Evolutionary conservation across 1,140 invertebrate species (phyloP).

Genomic region (Dendrolimus kikuchii): DNA sequence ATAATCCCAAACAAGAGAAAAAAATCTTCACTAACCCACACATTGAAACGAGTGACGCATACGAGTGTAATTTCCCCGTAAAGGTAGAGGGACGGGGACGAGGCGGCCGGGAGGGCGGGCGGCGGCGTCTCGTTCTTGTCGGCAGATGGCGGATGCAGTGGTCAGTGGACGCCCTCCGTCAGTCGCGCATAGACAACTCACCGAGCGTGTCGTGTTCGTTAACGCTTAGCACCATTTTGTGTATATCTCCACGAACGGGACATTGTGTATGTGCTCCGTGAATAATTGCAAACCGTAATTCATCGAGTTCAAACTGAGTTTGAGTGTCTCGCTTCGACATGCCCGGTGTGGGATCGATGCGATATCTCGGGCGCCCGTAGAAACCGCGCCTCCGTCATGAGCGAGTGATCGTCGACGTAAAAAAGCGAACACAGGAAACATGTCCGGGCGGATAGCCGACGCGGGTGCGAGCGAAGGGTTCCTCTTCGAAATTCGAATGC

Average conservation of each 20-base stretch:
- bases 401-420: constrained; percentile 68
- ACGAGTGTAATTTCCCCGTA: constrained; percentile 28
- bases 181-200: constrained; percentile 68
- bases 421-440: constrained; percentile 71
- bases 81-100: constrained; percentile 28
- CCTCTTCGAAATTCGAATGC: constrained; percentile 71
- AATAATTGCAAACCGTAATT: constrained; percentile 49
- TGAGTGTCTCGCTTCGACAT: constrained; percentile 62
- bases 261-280: constrained; percentile 69
- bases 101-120: constrained; percentile 7
- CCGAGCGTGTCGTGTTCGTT: constrained; percentile 50
- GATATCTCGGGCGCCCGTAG: constrained; percentile 66
- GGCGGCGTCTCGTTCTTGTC: constrained; percentile 63
- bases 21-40: constrained; percentile 44
- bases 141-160: constrained; percentile 70
- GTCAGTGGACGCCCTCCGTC: constrained; percentile 64
- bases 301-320: constrained; percentile 33
- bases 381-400: constrained; percentile 70
- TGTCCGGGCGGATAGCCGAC: constrained; percentile 68
- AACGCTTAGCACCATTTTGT: constrained; percentile 67
- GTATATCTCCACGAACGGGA: constrained; percentile 64
- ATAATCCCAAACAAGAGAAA: constrained; percentile 56
- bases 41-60: constrained; percentile 30
- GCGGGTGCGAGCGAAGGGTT: constrained; percentile 68
- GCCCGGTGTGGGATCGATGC: constrained; percentile 59